These are phyloP conservation scores for Halotydeus destructor DNA, from an alignment of 1,140 invertebrate genomes.

Conservation along the genomic window DNA sequence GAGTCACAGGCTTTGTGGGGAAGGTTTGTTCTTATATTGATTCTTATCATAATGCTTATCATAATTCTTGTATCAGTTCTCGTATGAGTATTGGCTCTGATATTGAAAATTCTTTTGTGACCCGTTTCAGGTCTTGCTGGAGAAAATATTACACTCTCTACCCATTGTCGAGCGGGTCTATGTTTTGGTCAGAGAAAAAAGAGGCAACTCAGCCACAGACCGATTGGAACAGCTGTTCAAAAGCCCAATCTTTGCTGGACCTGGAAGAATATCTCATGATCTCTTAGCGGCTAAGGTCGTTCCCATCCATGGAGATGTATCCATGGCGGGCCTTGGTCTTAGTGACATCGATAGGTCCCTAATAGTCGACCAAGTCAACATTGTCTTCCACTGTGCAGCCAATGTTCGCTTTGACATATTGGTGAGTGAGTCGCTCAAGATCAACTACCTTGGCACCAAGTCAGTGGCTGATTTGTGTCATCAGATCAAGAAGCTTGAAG, in stretches of 20 bases:
- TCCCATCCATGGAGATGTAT: conserved; percentile 71
- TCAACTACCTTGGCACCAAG: conserved; percentile 71
- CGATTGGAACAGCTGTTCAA: conserved; percentile 7
- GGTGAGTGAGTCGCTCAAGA: no score
- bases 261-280: no score
- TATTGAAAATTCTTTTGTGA: no score
- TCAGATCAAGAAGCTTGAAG: conserved; percentile 14
- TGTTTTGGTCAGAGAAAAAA: conserved; percentile 39
- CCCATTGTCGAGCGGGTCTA: conserved; percentile 35
- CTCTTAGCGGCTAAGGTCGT: conserved; percentile 45
- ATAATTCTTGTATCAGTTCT: no score
- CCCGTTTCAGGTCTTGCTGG: neutral
- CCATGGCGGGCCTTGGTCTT: conserved; percentile 63
- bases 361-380: conserved; percentile 47
- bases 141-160: neutral
- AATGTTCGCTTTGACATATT: conserved; percentile 93
- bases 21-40: conserved; percentile 32
- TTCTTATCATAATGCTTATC: neutral
- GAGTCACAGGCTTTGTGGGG: conserved; percentile 42
- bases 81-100: no score
- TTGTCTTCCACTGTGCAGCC: conserved; percentile 93
- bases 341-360: conserved; percentile 44
- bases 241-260: conserved; percentile 23
- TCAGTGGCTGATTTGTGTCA: conserved; percentile 34
- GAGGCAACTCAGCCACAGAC: conserved; percentile 5